Evolutionary conservation across 2,113 vertebrate species (phyloP).

Genomic region (Bufo bufo): DNA sequence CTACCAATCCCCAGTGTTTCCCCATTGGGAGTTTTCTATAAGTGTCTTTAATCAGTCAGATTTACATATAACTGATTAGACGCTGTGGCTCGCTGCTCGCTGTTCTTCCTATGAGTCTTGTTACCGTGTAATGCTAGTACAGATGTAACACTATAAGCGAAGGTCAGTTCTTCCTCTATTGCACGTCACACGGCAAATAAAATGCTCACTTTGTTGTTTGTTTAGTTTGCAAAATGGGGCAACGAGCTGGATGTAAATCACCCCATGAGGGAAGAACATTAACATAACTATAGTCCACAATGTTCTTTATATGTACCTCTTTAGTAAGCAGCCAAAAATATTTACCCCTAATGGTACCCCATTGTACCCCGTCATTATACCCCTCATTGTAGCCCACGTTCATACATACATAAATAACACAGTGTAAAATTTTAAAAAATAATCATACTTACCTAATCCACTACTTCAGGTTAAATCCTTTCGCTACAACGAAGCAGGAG

Average conservation of each 20-base stretch:
- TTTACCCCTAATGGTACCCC: too few relatives aligned
- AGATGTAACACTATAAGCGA: neutral
- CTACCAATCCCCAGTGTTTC: too few relatives aligned
- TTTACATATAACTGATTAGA: neutral
- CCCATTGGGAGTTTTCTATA: neutral
- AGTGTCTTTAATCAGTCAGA: neutral
- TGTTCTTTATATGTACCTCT: neutral
- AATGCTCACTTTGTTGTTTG: neutral
- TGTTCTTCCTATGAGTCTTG: neutral
- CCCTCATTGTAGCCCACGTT: too few relatives aligned
- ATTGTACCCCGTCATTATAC: too few relatives aligned
- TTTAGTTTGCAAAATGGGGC: neutral
- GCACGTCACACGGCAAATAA: conserved; percentile 3
- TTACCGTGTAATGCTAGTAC: conserved; percentile 1
- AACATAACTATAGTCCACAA: neutral
- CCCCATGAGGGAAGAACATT: neutral
- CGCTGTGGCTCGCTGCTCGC: neutral
- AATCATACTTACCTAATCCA: too few relatives aligned
- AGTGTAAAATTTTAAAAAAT: too few relatives aligned
- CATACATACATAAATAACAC: too few relatives aligned
- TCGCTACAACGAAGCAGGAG: too few relatives aligned
- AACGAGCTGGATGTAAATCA: neutral
- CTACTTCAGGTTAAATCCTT: too few relatives aligned
- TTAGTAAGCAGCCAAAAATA: too few relatives aligned
- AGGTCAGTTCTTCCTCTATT: neutral